Evolutionary conservation across 2,888 invertebrate species (phyloP).

Genomic region (Amblyteles armatorius): DNA sequence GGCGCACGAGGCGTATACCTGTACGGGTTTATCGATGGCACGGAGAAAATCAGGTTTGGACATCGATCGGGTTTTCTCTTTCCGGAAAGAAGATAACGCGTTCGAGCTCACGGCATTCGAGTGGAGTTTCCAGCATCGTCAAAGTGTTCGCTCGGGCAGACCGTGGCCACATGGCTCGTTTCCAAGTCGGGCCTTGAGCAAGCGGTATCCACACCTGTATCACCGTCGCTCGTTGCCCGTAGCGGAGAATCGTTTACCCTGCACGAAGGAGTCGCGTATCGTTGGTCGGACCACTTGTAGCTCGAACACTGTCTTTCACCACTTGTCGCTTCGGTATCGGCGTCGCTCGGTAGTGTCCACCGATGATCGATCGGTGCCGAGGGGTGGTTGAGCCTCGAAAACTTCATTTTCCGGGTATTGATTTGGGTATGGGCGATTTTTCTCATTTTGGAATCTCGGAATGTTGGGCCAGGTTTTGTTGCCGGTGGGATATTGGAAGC

Average conservation of each 20-base stretch:
- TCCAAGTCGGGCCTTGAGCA: constrained; percentile 40
- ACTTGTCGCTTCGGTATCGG: constrained; percentile 18
- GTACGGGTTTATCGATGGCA: constrained; percentile 1
- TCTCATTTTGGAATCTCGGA: too few species aligned
- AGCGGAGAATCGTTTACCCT: constrained; percentile 1
- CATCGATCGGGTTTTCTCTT: constrained; percentile 7
- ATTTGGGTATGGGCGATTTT: too few species aligned
- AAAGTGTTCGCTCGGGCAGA: constrained; percentile 17
- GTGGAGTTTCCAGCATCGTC: not conserved
- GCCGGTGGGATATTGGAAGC: too few species aligned
- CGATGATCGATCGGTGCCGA: not conserved
- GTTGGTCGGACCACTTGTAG: constrained; percentile 58
- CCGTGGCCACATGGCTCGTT: constrained; percentile 46
- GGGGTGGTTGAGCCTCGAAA: too few species aligned
- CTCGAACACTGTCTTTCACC: constrained; percentile 17
- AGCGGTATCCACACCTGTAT: constrained; percentile 37
- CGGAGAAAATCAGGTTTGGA: constrained; percentile 20
- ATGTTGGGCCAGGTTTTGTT: too few species aligned
- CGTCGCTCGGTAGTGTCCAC: not conserved
- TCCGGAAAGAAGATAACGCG: constrained; percentile 30
- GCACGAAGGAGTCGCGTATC: constrained; percentile 41
- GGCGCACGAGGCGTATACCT: not conserved
- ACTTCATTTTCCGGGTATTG: too few species aligned
- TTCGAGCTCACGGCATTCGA: constrained; percentile 22
- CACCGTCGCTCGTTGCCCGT: constrained; percentile 30